Evolutionary conservation across 2,888 invertebrate species (phyloP).

Genomic region (Apamea crenata): DNA sequence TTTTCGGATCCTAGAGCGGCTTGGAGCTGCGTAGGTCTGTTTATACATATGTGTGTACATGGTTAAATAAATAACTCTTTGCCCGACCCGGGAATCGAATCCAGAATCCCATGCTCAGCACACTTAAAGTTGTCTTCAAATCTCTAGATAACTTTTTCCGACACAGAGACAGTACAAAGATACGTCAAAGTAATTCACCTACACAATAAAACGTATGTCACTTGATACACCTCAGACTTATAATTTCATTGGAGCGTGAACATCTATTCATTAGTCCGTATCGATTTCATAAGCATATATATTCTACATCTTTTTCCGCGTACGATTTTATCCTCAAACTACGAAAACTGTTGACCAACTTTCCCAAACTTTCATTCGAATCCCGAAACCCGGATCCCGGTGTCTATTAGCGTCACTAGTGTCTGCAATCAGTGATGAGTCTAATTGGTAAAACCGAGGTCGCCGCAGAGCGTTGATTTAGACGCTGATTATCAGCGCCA

Average conservation of each 20-base stretch:
- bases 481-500: slow-evolving; percentile 58
- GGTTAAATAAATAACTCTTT: background rate
- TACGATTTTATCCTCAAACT: slow-evolving; percentile 29
- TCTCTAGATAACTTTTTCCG: background rate
- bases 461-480: slow-evolving; percentile 61
- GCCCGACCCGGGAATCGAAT: background rate
- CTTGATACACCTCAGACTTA: no score
- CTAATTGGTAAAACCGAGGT: slow-evolving; percentile 63
- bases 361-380: slow-evolving; percentile 20
- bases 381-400: slow-evolving; percentile 27
- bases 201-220: no score
- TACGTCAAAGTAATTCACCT: background rate
- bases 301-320: slow-evolving; percentile 7
- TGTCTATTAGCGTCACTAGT: slow-evolving; percentile 51
- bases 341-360: slow-evolving; percentile 5
- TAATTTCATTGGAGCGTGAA: background rate
- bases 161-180: background rate
- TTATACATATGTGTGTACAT: no score
- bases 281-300: slow-evolving; percentile 9
- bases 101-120: background rate
- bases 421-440: slow-evolving; percentile 64
- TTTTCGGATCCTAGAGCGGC: no score
- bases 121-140: background rate
- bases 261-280: background rate
- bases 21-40: no score